Conservation (phyloP, 2,888 invertebrate genomes). For the Trisateles emortualis region DNA sequence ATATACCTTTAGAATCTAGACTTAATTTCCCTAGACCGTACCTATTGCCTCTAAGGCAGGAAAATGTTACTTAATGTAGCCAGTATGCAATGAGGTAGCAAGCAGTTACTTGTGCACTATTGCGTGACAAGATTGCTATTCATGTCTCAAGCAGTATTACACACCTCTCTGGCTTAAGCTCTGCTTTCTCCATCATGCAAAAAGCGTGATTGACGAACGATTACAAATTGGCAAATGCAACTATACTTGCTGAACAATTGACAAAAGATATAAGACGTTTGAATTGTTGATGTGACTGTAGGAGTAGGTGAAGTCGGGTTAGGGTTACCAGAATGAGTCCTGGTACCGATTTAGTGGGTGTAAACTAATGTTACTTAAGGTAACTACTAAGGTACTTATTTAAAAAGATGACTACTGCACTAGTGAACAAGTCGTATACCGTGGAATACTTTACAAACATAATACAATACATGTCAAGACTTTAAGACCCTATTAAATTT, state of each 20-base stretch:
- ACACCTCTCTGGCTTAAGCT: constrained; percentile 33
- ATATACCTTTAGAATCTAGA: neutral
- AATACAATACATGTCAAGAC: too few species aligned
- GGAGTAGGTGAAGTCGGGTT: too few species aligned
- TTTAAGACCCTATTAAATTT: too few species aligned
- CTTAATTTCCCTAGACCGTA: neutral
- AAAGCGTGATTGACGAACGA: constrained; percentile 25
- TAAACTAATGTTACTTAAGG: too few species aligned
- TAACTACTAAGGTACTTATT: too few species aligned
- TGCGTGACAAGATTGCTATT: constrained; percentile 48
- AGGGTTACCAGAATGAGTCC: too few species aligned
- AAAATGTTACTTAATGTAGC: constrained; percentile 32
- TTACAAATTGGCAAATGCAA: neutral
- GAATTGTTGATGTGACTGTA: neutral
- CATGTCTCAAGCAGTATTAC: constrained; percentile 44
- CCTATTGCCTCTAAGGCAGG: neutral
- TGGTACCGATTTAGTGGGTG: too few species aligned
- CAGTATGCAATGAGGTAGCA: constrained; percentile 40
- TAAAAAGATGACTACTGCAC: too few species aligned
- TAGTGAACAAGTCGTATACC: too few species aligned
- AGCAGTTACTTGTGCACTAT: constrained; percentile 41
- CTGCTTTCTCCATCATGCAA: constrained; percentile 42
- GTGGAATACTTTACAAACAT: too few species aligned
- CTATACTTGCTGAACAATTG: neutral
- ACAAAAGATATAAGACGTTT: too few species aligned